Percentiles rank a stretch among this genome's conserved stretches.
phyloP scores from a whole-genome alignment of 2,113 vertebrate species.

The Stigmatopora argus region DNA sequence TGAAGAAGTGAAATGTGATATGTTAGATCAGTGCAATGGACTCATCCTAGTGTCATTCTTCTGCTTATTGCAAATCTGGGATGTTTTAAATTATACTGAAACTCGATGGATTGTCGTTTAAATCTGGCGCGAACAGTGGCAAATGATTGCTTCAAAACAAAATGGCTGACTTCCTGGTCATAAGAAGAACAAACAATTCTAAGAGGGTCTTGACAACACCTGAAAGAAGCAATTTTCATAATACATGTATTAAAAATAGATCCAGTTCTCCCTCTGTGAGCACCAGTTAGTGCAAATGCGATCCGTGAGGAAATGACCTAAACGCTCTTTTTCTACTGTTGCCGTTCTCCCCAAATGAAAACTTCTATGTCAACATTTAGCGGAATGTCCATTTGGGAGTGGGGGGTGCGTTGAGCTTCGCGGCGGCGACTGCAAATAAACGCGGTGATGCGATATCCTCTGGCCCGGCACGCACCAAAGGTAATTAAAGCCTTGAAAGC shows the following conservation, averaged over 20 bases:
- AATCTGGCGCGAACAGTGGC: background rate
- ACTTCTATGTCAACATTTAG: conserved; percentile 10
- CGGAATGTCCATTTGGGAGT: conserved; percentile 19
- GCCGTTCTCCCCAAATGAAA: conserved; percentile 11
- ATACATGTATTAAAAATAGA: background rate
- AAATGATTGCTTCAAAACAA: background rate
- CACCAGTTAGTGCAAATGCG: background rate
- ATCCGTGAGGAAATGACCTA: conserved; percentile 10
- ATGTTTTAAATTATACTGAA: background rate
- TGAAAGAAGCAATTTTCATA: background rate
- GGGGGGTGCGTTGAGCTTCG: conserved; percentile 23
- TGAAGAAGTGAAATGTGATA: background rate
- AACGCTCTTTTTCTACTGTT: conserved; percentile 5
- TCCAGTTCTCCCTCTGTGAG: conserved; percentile 4
- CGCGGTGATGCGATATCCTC: conserved; percentile 38
- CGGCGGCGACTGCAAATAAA: conserved; percentile 45
- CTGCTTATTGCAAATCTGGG: background rate
- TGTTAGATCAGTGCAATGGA: background rate
- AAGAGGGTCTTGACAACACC: background rate
- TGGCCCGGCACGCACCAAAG: conserved; percentile 17
- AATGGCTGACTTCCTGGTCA: background rate
- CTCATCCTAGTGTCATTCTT: background rate
- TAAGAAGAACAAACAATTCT: background rate
- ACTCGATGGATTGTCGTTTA: too few relatives aligned
- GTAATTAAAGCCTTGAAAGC: conserved; percentile 58